A percentile compares a stretch with the other conserved stretches of the same genome.
Conservation (phyloP, 2,113 vertebrate genomes). For the Mus pahari region DNA sequence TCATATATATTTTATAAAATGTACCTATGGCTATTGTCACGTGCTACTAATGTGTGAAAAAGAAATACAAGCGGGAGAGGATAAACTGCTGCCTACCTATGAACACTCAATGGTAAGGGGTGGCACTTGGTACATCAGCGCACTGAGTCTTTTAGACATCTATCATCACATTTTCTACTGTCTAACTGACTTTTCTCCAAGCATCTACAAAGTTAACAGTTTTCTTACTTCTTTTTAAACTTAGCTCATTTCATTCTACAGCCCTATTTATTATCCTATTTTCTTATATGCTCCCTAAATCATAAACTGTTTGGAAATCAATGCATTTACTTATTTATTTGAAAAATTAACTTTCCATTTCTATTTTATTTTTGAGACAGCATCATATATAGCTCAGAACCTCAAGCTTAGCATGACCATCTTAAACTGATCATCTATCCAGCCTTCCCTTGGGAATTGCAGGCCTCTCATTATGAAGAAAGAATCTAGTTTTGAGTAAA, state of each 20-base stretch:
- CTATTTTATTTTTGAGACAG: background rate
- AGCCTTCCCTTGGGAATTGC: background rate
- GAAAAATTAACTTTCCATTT: background rate
- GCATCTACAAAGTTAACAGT: background rate
- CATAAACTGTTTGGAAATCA: background rate
- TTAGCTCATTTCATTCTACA: background rate
- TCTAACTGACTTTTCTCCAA: background rate
- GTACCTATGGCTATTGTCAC: background rate
- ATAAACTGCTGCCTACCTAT: background rate
- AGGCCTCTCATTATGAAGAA: background rate
- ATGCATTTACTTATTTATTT: background rate
- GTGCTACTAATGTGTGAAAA: background rate
- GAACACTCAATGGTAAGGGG: background rate
- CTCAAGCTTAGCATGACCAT: background rate
- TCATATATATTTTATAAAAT: background rate
- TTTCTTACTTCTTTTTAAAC: constrained; percentile 24
- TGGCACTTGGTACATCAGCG: background rate
- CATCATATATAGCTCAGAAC: background rate
- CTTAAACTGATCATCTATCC: background rate
- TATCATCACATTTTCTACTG: background rate
- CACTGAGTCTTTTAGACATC: background rate
- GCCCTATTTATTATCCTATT: background rate
- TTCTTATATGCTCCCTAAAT: background rate
- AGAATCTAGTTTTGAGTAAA: constrained; percentile 27
- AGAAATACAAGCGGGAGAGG: background rate